These are phyloP conservation scores for Hoplostethus mediterraneus DNA, from an alignment of 2,797 vertebrate species.

Conservation along the genomic window DNA sequence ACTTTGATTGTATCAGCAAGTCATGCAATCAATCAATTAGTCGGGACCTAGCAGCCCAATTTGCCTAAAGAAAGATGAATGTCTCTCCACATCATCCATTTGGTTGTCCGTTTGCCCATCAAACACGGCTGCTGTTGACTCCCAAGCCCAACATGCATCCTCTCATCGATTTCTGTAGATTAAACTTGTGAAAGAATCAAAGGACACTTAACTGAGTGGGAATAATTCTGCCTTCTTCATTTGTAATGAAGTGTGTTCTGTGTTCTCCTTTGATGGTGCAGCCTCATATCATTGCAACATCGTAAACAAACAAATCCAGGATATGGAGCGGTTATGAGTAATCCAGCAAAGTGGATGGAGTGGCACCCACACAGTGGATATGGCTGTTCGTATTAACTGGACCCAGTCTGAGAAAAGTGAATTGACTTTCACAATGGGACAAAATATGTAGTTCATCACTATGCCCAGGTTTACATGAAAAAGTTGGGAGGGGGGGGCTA, in stretches of 20 bases:
- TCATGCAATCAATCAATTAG: constrained; percentile 82
- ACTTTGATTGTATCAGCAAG: constrained; percentile 85
- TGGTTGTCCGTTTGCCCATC: constrained; percentile 80
- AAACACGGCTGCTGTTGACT: constrained; percentile 79
- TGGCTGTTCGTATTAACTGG: constrained; percentile 19
- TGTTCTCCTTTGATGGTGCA: constrained; percentile 54
- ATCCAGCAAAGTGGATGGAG: constrained; percentile 26
- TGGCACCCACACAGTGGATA: constrained; percentile 21
- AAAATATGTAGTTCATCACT: constrained; percentile 46
- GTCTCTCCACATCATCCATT: constrained; percentile 77
- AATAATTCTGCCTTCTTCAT: constrained; percentile 73
- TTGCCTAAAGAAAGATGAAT: constrained; percentile 84
- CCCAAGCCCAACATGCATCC: constrained; percentile 73
- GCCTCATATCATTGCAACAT: constrained; percentile 59
- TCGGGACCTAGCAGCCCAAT: constrained; percentile 73
- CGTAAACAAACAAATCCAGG: constrained; percentile 58
- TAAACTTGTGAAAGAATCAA: constrained; percentile 81
- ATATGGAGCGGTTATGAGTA: constrained; percentile 14
- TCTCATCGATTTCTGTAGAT: constrained; percentile 75
- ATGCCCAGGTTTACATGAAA: constrained; percentile 51
- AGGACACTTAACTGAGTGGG: constrained; percentile 73
- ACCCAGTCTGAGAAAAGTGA: constrained; percentile 18
- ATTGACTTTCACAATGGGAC: constrained; percentile 22
- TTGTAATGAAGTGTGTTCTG: constrained; percentile 55
- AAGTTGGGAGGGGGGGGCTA: constrained; percentile 28